Base-by-base conservation (phyloP, 2,888 invertebrate species). In the Erynnis tages region DNA sequence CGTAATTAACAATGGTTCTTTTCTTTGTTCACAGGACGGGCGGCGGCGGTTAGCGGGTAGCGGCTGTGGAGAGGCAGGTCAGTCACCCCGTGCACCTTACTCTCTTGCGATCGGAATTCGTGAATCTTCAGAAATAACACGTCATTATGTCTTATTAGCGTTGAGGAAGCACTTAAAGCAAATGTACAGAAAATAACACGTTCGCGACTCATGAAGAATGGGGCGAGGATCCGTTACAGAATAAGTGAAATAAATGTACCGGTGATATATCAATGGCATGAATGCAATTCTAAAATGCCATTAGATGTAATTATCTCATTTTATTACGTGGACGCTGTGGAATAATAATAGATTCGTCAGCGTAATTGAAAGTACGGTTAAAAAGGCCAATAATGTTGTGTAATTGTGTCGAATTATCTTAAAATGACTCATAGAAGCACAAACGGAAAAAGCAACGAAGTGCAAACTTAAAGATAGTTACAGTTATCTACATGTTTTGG, bases 71-170 rank as follows among this genome's bases (percentile, higher is more conserved):
- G 67, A 69, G 62, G 67, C 73, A 87, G 88, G 89, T 89, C 76
- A 88, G 86, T 89, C 69, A 86, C 79, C 83, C 65, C 62, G 60
- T 58, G 73, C 74, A 78, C 75, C 73, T 76, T 77, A 79, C 77
- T 76, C 61, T 74, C 23, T 23, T 68, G 67, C 71, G 75, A 81
- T 85, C 67, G 82, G 79, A 82, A 82, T 88, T 86, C 78, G 82
- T 83, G 82, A 82, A 86, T 84, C 82, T 80, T 80, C 79, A 80
- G 74, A 86, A 86, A 83, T 82, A 85, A 82, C 79, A 81, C 77
- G 73, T 83, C 80, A 86, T 87, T 86, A 84, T 78, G 69, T 79
- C 80, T 82, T 82, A 87, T 85, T 87, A 85, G 78, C 69, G 72
- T 76, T 73, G 79, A 83, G 84, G 82, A 84, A 82, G 79, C 82